A percentile compares a stretch with the other conserved stretches of the same genome.
These are phyloP conservation scores for Sinodicranocentrus sp. DNA, from an alignment of 2,888 invertebrate genomes.

Conservation along the genomic window DNA sequence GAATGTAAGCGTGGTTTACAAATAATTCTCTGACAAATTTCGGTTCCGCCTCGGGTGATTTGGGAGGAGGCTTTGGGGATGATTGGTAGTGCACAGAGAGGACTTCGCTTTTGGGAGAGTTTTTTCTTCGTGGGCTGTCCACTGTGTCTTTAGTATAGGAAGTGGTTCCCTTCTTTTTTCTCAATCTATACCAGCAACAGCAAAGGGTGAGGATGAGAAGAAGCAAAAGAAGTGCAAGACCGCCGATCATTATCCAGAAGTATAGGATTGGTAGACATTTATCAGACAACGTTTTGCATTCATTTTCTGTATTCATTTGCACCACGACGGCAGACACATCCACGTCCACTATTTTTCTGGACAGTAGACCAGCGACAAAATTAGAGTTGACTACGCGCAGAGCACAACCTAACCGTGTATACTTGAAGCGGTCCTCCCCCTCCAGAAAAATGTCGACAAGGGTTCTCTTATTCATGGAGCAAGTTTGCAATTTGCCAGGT, in stretches of 20 bases:
- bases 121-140: background rate
- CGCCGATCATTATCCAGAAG: constrained; percentile 68
- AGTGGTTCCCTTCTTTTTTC: background rate
- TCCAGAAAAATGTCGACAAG: constrained; percentile 23
- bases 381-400: constrained; percentile 23
- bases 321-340: background rate
- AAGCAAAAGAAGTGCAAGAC: constrained; percentile 50
- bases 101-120: background rate
- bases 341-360: background rate
- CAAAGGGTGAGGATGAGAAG: constrained; percentile 44
- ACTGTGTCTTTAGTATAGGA: background rate
- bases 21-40: constrained; percentile 50
- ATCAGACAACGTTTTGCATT: constrained; percentile 58
- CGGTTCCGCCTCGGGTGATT: constrained; percentile 2
- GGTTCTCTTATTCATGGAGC: constrained; percentile 34
- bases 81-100: constrained; percentile 22
- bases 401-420: background rate
- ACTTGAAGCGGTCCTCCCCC: background rate
- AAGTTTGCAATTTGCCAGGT: constrained; percentile 22
- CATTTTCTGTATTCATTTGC: background rate
- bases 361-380: background rate
- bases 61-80: background rate
- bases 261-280: constrained; percentile 65
- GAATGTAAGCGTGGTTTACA: constrained; percentile 67
- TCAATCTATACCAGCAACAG: constrained; percentile 35